Conservation (phyloP, 2,113 vertebrate genomes). For the Cricetomys ansorgei region DNA sequence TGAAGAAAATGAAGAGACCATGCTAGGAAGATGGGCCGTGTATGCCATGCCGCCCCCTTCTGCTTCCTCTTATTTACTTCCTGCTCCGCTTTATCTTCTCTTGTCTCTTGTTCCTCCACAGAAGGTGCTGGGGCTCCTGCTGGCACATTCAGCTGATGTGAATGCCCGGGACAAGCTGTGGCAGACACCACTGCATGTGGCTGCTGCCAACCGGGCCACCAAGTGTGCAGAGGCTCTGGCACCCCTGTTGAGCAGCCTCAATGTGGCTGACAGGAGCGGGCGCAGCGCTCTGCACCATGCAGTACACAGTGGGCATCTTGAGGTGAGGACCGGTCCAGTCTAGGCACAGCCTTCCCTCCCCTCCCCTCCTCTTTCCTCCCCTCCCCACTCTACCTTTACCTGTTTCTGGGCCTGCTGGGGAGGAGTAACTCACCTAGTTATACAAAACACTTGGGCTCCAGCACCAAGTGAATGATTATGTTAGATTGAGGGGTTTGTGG, state of each 20-base stretch:
- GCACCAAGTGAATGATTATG: background rate
- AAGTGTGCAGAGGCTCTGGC: slow-evolving; percentile 93
- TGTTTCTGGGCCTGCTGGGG: background rate
- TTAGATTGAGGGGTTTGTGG: background rate
- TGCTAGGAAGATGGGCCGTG: background rate
- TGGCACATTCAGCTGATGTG: slow-evolving; percentile 93
- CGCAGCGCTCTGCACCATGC: slow-evolving; percentile 96
- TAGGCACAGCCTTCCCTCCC: background rate
- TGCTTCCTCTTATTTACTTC: background rate
- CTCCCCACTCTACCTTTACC: fast-evolving
- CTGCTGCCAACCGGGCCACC: slow-evolving; percentile 94
- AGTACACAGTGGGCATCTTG: slow-evolving; percentile 92
- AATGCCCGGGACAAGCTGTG: slow-evolving; percentile 94
- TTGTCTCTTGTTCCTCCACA: slow-evolving; percentile 39
- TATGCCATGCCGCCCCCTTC: background rate
- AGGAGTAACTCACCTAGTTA: background rate
- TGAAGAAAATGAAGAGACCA: background rate
- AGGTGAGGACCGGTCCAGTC: slow-evolving; percentile 85
- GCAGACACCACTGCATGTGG: slow-evolving; percentile 96
- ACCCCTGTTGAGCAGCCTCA: slow-evolving; percentile 91
- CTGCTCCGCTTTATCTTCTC: background rate
- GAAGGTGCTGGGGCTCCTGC: slow-evolving; percentile 94
- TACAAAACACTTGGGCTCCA: background rate
- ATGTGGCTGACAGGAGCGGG: slow-evolving; percentile 92
- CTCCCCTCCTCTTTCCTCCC: background rate